Evolutionary conservation across 2,888 invertebrate species (phyloP).

Genomic region (Amiota communis): DNA sequence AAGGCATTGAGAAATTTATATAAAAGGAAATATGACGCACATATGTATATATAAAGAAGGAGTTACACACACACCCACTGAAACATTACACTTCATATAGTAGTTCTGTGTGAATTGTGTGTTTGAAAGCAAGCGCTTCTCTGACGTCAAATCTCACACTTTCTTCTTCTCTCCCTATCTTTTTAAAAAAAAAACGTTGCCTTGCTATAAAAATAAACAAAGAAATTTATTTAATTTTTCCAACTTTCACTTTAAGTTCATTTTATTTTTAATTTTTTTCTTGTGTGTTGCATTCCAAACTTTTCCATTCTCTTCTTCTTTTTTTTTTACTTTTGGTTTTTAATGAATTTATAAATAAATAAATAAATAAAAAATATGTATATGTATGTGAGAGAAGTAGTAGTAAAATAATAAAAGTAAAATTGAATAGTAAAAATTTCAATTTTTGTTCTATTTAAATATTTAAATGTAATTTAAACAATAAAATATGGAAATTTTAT

Average conservation of each 20-base stretch:
- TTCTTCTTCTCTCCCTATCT: background rate
- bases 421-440: background rate
- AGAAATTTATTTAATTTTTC: conserved; percentile 5
- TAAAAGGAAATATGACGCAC: too few relatives aligned
- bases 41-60: too few relatives aligned
- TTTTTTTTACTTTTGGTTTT: background rate
- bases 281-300: conserved; percentile 21
- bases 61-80: too few relatives aligned
- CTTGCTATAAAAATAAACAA: background rate
- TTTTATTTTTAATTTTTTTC: conserved; percentile 38
- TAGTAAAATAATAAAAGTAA: background rate
- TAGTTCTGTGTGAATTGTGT: too few relatives aligned
- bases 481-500: too few relatives aligned
- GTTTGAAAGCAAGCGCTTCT: too few relatives aligned
- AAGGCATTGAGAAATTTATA: too few relatives aligned
- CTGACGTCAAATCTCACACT: too few relatives aligned
- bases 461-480: conserved; percentile 1
- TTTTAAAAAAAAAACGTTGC: background rate
- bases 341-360: conserved; percentile 22
- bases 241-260: conserved; percentile 43
- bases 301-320: background rate
- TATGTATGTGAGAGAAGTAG: background rate
- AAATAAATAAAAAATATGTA: background rate
- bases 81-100: too few relatives aligned
- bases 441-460: background rate